Evolutionary conservation across 2,797 vertebrate genomes (phyloP).

Genomic region (Apogon talboti): DNA sequence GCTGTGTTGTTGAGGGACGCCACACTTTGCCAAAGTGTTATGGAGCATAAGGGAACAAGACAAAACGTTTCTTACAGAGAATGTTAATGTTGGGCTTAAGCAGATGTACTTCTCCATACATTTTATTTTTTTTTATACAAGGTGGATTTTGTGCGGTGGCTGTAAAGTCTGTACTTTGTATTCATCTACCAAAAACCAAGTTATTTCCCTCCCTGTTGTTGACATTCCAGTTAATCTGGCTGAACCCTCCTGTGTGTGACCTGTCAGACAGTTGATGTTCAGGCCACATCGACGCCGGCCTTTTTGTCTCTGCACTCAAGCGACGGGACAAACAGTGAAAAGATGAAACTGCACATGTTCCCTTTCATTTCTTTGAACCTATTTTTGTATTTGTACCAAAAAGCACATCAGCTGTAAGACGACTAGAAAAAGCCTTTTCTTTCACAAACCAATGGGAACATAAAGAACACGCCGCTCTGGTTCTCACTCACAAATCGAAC

Average conservation of each 20-base stretch:
- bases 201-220: constrained; percentile 4
- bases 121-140: no score
- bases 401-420: constrained; percentile 10
- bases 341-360: constrained; percentile 17
- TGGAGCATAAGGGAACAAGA: neutral
- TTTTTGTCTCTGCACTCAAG: constrained; percentile 27
- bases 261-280: constrained; percentile 19
- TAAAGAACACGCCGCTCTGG: constrained; percentile 21
- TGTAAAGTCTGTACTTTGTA: neutral
- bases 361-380: constrained; percentile 11
- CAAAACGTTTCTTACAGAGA: neutral
- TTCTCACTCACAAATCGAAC: constrained; percentile 51
- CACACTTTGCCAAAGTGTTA: constrained; percentile 10
- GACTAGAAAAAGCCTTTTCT: constrained; percentile 2
- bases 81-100: constrained; percentile 2
- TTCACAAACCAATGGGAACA: constrained; percentile 6
- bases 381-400: neutral
- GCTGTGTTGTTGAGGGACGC: constrained; percentile 11
- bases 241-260: constrained; percentile 21
- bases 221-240: constrained; percentile 4
- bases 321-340: constrained; percentile 19
- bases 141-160: neutral
- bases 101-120: neutral
- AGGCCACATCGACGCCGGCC: constrained; percentile 16
- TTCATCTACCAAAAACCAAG: neutral